Conservation (phyloP, 1,140 invertebrate genomes). For the Pectinophora gossypiella region DNA sequence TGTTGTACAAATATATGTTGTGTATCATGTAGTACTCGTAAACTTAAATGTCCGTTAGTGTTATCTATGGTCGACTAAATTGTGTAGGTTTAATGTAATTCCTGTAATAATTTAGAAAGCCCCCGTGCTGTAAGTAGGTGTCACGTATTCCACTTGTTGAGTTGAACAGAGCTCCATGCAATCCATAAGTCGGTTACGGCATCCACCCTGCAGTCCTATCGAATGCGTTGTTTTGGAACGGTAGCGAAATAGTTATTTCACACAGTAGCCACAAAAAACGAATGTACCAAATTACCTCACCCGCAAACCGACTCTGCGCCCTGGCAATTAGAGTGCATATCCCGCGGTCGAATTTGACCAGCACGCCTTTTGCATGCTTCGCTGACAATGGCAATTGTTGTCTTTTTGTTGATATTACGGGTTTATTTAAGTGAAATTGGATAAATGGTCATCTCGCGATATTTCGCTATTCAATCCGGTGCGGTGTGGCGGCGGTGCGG, state of each 20-base stretch:
- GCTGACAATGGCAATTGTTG: slow-evolving; percentile 38
- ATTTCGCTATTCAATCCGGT: slow-evolving; percentile 51
- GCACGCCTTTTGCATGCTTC: slow-evolving; percentile 31
- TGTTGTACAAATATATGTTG: no score
- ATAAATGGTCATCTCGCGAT: slow-evolving; percentile 68
- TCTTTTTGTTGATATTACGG: slow-evolving; percentile 69
- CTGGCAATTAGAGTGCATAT: slow-evolving; percentile 12
- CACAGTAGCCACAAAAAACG: slow-evolving; percentile 34
- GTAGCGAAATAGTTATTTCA: slow-evolving; percentile 54
- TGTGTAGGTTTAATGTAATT: no score
- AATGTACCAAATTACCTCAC: slow-evolving; percentile 5
- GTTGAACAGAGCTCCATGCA: neutral
- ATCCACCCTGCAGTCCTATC: slow-evolving; percentile 44
- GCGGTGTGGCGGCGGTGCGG: slow-evolving; percentile 29
- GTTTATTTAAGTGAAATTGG: slow-evolving; percentile 73
- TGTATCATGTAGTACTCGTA: no score
- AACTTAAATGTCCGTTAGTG: no score
- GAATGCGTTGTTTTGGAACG: slow-evolving; percentile 56
- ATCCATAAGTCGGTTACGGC: slow-evolving; percentile 34
- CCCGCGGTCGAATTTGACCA: slow-evolving; percentile 6
- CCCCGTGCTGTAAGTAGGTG: neutral
- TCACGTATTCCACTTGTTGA: neutral
- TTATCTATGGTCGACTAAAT: no score
- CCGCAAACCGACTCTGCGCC: neutral
- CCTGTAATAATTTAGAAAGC: neutral